Base-by-base conservation (phyloP, 1,140 invertebrate species). In the Leguminivora glycinivorella region DNA sequence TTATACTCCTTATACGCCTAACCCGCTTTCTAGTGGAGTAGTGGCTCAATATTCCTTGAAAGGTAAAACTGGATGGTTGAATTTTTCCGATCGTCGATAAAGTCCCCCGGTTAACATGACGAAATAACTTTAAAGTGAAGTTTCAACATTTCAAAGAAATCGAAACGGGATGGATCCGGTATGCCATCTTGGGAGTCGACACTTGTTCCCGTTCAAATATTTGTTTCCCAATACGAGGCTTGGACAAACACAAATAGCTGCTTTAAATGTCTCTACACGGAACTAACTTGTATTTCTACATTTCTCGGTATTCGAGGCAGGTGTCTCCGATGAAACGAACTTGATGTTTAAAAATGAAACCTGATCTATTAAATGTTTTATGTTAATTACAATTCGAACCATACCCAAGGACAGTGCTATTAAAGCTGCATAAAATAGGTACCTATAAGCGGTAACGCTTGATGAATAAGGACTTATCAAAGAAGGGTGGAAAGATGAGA, bases 231-330 rank as follows among this genome's bases (percentile, higher is more conserved):
- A 63, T 17, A 63, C 58, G 17, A 29, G 12, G 58, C 58, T 63
- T 63, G 58, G 26, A 63, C 26, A 63, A 63, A 63, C 25, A 63
- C 29, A 63, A 63, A 63, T 31, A 63, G 58, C 24, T 63, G n/a
- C 17, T 26, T 29, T 34, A 19, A 63, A 29, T n/a, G 58, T 63
- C 26, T 63, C n/a, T 29, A 63, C 58, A 31, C 25, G 58, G 58
- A 63, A 63, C n/a, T 63, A 29, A 63, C 25, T 63, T 26, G 58
- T 63, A 63, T 63, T 63, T 63, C 58, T 17, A 63, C 58, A 63
- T 63, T 52, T 63, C 58, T 63, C 26, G 9, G 58, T 63, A 63
- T 63, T 63, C 29, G 26, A 29, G 58, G 34, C 58, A 63, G 58
- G 25, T 63, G 58, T 31, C 29, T 63, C n/a, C 58, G n/a, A 52